These are phyloP conservation scores for Brachionus asplanchnoidis DNA, from an alignment of 1,140 invertebrate genomes.

Conservation along the genomic window DNA sequence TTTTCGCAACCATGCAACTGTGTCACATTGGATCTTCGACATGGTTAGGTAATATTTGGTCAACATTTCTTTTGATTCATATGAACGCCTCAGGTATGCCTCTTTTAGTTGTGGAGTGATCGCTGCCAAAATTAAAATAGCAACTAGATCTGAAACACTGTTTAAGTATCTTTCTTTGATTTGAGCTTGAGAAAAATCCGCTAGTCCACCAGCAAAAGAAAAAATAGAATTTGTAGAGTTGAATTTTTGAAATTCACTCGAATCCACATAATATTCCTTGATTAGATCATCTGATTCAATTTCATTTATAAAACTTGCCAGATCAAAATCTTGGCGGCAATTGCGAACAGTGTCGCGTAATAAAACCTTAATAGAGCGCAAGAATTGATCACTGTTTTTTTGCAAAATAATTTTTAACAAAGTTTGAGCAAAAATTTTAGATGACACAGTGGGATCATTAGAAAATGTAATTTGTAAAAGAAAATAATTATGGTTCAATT, in stretches of 20 bases:
- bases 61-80: conserved; percentile 48
- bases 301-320: conserved; percentile 66
- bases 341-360: conserved; percentile 81
- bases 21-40: conserved; percentile 72
- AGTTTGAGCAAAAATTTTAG: conserved; percentile 62
- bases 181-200: conserved; percentile 31
- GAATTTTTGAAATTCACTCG: neutral
- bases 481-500: conserved; percentile 56
- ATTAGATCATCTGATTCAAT: conserved; percentile 63
- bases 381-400: conserved; percentile 69
- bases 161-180: conserved; percentile 71
- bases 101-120: conserved; percentile 72
- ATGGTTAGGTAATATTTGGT: conserved; percentile 67
- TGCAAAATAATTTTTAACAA: conserved; percentile 72
- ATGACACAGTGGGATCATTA: conserved; percentile 72
- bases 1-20: conserved; percentile 46
- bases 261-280: neutral
- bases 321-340: conserved; percentile 71
- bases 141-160: conserved; percentile 75
- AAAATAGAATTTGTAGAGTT: neutral
- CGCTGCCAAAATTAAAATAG: conserved; percentile 75
- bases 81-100: conserved; percentile 51
- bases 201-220: neutral
- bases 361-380: conserved; percentile 74
- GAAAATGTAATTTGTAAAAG: conserved; percentile 61